These are phyloP conservation scores for Amiota minor DNA, from an alignment of 2,888 invertebrate species.

Conservation along the genomic window DNA sequence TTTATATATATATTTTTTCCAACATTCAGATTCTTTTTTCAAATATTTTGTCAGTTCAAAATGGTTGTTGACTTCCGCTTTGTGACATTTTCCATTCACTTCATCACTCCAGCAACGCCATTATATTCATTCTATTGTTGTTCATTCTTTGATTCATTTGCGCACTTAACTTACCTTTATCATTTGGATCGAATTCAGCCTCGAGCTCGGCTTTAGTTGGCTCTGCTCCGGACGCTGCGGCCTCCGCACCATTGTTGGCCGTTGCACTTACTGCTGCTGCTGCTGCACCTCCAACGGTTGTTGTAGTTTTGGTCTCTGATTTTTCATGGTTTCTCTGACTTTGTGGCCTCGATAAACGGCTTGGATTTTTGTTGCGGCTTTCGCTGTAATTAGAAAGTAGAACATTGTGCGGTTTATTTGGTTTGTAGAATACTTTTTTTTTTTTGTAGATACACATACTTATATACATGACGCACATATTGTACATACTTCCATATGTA, in stretches of 20 bases:
- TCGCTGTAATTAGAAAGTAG: conserved; percentile 62
- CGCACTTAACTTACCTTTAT: conserved; percentile 78
- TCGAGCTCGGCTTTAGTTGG: conserved; percentile 82
- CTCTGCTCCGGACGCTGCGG: conserved; percentile 69
- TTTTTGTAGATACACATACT: conserved; percentile 18
- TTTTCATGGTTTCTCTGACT: conserved; percentile 85
- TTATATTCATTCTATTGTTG: too few species aligned
- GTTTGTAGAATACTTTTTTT: neutral
- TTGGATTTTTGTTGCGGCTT: conserved; percentile 90
- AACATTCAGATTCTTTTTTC: too few species aligned
- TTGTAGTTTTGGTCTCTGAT: conserved; percentile 73
- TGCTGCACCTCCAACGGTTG: conserved; percentile 50
- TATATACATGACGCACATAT: neutral
- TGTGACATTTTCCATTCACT: too few species aligned
- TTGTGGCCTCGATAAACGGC: conserved; percentile 89
- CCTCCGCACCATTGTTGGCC: conserved; percentile 48
- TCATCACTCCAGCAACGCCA: too few species aligned
- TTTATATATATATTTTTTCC: too few species aligned
- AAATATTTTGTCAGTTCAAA: too few species aligned
- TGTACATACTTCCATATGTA: too few species aligned
- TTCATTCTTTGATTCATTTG: neutral
- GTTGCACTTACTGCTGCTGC: conserved; percentile 52
- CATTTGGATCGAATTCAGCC: conserved; percentile 86
- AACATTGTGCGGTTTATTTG: neutral
- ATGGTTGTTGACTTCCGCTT: too few species aligned